phyloP scores from a whole-genome alignment of 2,888 invertebrate genomes.

The Stegana nigrithorax region DNA sequence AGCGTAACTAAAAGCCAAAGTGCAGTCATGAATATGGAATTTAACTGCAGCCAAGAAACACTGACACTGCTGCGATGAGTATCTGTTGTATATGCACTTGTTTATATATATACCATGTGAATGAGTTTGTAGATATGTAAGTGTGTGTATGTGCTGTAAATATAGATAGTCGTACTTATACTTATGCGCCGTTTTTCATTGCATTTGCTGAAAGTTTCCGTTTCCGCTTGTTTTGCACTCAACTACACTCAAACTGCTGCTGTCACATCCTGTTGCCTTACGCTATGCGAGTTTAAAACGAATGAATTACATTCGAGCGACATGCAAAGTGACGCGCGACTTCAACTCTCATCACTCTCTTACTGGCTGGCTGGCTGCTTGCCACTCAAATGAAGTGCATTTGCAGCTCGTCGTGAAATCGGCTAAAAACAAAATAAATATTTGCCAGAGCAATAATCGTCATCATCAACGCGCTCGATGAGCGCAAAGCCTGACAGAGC shows the following conservation, averaged over 20 bases:
- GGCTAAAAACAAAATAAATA: constrained; percentile 50
- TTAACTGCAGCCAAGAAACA: background rate
- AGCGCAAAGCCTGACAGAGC: background rate
- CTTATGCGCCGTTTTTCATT: constrained; percentile 5
- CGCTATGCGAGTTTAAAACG: background rate
- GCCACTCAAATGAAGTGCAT: too few species aligned
- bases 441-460: constrained; percentile 49
- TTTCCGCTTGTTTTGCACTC: constrained; percentile 9
- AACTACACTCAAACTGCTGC: constrained; percentile 6
- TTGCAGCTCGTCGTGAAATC: constrained; percentile 27
- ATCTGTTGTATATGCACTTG: background rate
- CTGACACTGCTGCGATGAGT: background rate
- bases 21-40: constrained; percentile 15
- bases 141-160: background rate
- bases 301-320: constrained; percentile 10
- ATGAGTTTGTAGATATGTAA: too few species aligned
- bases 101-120: too few species aligned
- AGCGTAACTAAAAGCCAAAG: constrained; percentile 15
- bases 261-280: constrained; percentile 19
- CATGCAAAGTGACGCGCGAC: constrained; percentile 1
- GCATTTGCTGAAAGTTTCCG: constrained; percentile 11
- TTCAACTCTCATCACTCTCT: background rate
- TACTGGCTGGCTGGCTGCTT: too few species aligned
- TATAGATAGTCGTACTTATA: background rate
- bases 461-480: constrained; percentile 40